Evolutionary conservation across 2,888 invertebrate species (phyloP).

Genomic region (Nephrotoma guestfalica): DNA sequence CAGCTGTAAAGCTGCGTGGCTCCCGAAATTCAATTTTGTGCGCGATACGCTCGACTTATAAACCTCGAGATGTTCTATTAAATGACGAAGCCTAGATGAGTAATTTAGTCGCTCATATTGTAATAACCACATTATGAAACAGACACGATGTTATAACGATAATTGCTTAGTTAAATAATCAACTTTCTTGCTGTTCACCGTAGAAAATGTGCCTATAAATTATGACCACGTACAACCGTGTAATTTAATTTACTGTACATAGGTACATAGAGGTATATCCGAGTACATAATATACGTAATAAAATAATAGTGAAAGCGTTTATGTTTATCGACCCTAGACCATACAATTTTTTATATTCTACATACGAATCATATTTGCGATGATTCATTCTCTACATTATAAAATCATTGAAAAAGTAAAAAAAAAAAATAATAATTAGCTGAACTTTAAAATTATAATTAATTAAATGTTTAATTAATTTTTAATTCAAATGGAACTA

Average conservation of each 20-base stretch:
- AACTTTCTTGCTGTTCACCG: background rate
- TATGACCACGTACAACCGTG: background rate
- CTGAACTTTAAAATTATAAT: background rate
- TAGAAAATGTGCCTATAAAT: background rate
- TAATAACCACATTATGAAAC: too few species aligned
- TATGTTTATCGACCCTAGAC: background rate
- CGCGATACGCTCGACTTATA: too few species aligned
- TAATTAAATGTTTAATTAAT: background rate
- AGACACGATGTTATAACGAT: background rate
- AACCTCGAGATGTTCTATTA: too few species aligned
- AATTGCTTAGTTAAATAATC: background rate
- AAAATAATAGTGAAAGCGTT: background rate
- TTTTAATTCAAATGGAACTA: background rate
- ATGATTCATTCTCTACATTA: background rate
- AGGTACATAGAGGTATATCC: background rate
- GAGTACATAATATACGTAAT: background rate
- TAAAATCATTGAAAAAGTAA: background rate
- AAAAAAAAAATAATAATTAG: too few species aligned
- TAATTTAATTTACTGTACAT: background rate
- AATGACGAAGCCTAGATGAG: too few species aligned
- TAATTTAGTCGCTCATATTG: too few species aligned
- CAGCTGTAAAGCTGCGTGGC: too few species aligned
- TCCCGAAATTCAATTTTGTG: too few species aligned
- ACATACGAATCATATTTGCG: background rate
- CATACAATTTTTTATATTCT: background rate